Base-by-base conservation (phyloP, 2,888 invertebrate species). In the Liopterus haemorrhoidalis region DNA sequence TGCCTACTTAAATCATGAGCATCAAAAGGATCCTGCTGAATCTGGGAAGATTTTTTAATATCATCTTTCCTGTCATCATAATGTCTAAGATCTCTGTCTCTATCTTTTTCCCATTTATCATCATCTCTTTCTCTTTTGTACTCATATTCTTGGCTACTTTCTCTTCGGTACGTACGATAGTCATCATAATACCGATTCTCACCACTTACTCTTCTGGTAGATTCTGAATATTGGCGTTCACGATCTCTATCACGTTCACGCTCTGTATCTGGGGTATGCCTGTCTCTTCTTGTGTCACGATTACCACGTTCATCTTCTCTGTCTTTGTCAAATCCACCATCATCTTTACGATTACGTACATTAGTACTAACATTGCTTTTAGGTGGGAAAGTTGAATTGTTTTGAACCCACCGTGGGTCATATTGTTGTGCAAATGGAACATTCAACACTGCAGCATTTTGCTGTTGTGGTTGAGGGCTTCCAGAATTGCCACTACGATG, bases 161-260 rank as follows among this genome's bases (percentile, higher is more conserved):
- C 46, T 31, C 40, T 50, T 39, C 53, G 51, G 27, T 51, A 55
- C 31, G 69, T 67, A 16, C 62, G 60, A 52, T 62, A 61, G 52
- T 62, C 66, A 30, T 71, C 70, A 38, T 65, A 66, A 51, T 70
- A 69, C 50, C 59, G 56, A 47, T 54, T 57, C 28, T 67, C 62
- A 11, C 36, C 61, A 4, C 53, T 48, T 12, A 54, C 54, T 49
- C 58, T 61, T 21, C 55, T 50, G 15, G 53, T 49, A n/a, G 53
- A 42, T 20, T 63, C 63, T 11, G 55, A 52, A 50, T 57, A 59
- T 16, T 56, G 56, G 48, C 58, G 59, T 54, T 58, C 59, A 18
- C 54, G 56, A 45, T 59, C 57, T 16, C 63, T 50, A 36, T 60
- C 61, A 32, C 41, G 41, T 5, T 31, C 32, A n/a, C 51, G 50